Percentiles rank a stretch among this genome's conserved stretches.
Conservation (phyloP, 2,797 vertebrate genomes). For the Synanceia verrucosa region DNA sequence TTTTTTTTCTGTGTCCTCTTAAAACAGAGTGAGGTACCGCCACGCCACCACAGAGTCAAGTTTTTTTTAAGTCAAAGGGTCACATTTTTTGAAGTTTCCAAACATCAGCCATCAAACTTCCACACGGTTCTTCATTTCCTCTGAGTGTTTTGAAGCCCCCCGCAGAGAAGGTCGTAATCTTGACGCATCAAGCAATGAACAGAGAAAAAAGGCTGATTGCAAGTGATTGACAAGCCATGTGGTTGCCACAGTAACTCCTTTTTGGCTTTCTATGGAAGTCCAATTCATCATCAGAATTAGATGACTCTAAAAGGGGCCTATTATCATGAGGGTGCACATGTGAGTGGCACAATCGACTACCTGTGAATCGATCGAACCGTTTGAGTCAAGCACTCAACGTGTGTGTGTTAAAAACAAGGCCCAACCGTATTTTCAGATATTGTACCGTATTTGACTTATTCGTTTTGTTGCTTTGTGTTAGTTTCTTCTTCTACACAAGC, state of each 20-base stretch:
- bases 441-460: constrained; percentile 18
- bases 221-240: constrained; percentile 85
- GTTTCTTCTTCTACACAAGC: constrained; percentile 14
- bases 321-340: constrained; percentile 79
- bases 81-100: constrained; percentile 82
- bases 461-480: constrained; percentile 30
- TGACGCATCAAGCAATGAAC: constrained; percentile 84
- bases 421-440: constrained; percentile 35
- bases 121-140: constrained; percentile 80
- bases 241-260: constrained; percentile 86
- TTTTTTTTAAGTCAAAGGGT: constrained; percentile 67
- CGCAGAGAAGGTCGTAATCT: constrained; percentile 84
- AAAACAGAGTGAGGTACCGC: constrained; percentile 23
- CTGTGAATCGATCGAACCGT: constrained; percentile 73
- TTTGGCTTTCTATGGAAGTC: constrained; percentile 82
- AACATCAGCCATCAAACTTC: constrained; percentile 83
- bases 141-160: constrained; percentile 84
- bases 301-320: constrained; percentile 77
- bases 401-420: constrained; percentile 58
- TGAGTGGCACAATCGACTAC: constrained; percentile 74
- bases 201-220: constrained; percentile 86
- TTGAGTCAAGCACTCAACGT: constrained; percentile 63
- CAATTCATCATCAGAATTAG: constrained; percentile 86
- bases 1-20: not conserved
- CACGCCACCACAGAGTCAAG: constrained; percentile 37